Base-by-base conservation (phyloP, 2,888 invertebrate species). In the Coelopa pilipes region DNA sequence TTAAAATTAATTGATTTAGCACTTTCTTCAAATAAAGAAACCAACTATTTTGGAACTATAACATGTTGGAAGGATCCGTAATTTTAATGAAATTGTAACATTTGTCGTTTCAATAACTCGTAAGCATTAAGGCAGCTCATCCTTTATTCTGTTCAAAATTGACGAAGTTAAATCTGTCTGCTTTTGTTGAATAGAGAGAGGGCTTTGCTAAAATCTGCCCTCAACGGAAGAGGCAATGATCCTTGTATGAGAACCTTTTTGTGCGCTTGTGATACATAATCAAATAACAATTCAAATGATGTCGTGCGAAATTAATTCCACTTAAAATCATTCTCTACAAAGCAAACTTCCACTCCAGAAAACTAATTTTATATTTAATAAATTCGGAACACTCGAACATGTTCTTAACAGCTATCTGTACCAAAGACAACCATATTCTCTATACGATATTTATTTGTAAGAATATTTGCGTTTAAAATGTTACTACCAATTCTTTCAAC, bases 251-350 rank as follows among this genome's bases (percentile, higher is more conserved):
- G 72, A 75, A 76, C 77, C 76, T 78, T 76, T 66, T 76, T 77
- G 78, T 80, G 81, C 81, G 80, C 83, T 82, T 81, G 79, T 80
- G 82, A 83, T 81, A 82, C 84, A 82, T 85, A 86, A 86, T 86
- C 86, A 82, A 85, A 85, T 85, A 83, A 84, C 80, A 80, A 82
- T 81, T 82, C 81, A 79, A 81, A 76, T 79, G 79, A 75, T 78
- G 79, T 79, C 80, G 79, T 79, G 80, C 80, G 79, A 79, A 79
- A 75, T 78, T 80, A 79, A 80, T 79, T 78, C 79, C 77, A 78
- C 77, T 79, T 67, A 76, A 77, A 77, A 79, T 74, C 76, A 77
- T 79, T 75, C 75, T 74, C 76, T 76, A 73, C 76, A 77, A 34
- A 34, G 34, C 2, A 34, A 34, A 34, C 7, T 34, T 34, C 34